Percentiles rank a stretch among this genome's conserved stretches.
These are phyloP conservation scores for Amphipyra tragopoginis DNA, from an alignment of 2,888 invertebrate species.

Conservation along the genomic window DNA sequence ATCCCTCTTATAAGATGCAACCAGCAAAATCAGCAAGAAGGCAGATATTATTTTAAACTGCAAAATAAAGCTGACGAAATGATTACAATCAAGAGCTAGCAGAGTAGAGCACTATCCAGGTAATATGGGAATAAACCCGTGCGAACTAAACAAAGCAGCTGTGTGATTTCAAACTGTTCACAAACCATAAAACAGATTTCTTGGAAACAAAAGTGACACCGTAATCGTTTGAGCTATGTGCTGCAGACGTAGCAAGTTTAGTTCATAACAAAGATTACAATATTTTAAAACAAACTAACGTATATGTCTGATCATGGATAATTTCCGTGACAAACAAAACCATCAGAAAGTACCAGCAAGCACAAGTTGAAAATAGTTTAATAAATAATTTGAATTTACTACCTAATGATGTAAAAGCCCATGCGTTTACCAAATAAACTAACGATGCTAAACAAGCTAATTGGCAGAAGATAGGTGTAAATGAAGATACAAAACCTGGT, in stretches of 20 bases:
- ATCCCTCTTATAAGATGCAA: neutral
- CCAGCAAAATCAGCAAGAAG: neutral
- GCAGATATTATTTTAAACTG: constrained; percentile 11
- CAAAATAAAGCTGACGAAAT: constrained; percentile 15
- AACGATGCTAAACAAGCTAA: constrained; percentile 29
- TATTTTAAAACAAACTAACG: too few relatives aligned
- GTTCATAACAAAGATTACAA: constrained; percentile 2
- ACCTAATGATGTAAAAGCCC: constrained; percentile 12
- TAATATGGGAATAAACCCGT: constrained; percentile 53
- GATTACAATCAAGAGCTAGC: constrained; percentile 39
- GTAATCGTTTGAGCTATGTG: constrained; percentile 3
- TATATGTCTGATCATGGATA: too few relatives aligned
- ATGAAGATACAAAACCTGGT: constrained; percentile 30
- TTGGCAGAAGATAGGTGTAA: constrained; percentile 12
- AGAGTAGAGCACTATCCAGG: constrained; percentile 54
- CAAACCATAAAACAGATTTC: constrained; percentile 30
- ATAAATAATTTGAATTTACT: constrained; percentile 11
- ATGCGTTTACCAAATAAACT: constrained; percentile 3
- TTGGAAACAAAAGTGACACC: constrained; percentile 18
- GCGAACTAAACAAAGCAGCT: constrained; percentile 53
- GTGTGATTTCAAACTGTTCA: constrained; percentile 29
- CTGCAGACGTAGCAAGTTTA: constrained; percentile 5
- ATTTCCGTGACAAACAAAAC: neutral
- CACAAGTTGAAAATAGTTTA: neutral
- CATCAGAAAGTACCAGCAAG: neutral